Conservation (phyloP, 2,888 invertebrate genomes). For the Polydrusus tereticollis region DNA sequence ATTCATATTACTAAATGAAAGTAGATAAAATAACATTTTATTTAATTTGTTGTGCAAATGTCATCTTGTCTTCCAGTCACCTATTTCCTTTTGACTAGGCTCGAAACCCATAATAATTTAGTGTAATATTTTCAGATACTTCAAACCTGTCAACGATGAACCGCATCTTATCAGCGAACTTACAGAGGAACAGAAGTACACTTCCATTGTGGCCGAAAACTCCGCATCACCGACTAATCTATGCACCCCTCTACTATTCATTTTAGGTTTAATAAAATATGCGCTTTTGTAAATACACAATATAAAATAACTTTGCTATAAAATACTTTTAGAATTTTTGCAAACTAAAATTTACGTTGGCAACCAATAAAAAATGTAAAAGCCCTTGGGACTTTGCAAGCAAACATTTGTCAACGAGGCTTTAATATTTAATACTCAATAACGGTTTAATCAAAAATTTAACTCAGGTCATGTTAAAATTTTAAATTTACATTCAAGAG, state of each 20-base stretch:
- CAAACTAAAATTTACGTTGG: constrained; percentile 15
- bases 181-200: constrained; percentile 62
- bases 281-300: neutral
- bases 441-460: constrained; percentile 15
- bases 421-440: constrained; percentile 9
- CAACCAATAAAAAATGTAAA: constrained; percentile 18
- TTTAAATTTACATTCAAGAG: neutral
- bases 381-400: neutral
- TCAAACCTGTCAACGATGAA: constrained; percentile 48
- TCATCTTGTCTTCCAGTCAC: too few relatives aligned
- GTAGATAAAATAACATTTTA: too few relatives aligned
- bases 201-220: constrained; percentile 63
- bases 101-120: too few relatives aligned
- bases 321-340: neutral
- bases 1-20: too few relatives aligned
- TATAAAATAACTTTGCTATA: neutral
- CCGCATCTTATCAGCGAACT: constrained; percentile 48
- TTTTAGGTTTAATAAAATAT: constrained; percentile 14
- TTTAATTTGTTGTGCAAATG: too few relatives aligned
- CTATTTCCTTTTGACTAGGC: too few relatives aligned
- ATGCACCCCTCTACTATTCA: constrained; percentile 11
- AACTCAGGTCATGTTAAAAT: neutral
- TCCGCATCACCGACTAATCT: constrained; percentile 44
- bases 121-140: constrained; percentile 48
- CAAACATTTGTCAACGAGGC: neutral